Evolutionary conservation across 2,888 invertebrate species (phyloP).

Genomic region (Argyresthia goedartella): DNA sequence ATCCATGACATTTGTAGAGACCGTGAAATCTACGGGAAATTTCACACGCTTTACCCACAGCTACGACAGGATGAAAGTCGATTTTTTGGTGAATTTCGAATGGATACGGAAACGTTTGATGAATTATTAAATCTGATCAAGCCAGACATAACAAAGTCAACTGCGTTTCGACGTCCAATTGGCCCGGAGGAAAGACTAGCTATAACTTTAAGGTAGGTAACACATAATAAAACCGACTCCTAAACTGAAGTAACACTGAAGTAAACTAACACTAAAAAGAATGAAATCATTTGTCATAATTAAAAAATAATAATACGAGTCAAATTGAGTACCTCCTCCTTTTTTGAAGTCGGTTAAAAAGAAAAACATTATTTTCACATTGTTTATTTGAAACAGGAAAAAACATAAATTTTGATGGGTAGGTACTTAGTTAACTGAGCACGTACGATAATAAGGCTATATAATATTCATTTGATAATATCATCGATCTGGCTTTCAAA

Average conservation of each 20-base stretch:
- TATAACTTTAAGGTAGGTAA: constrained; percentile 8
- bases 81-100: no score
- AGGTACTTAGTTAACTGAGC: no score
- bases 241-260: no score
- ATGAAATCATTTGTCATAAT: not conserved
- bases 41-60: constrained; percentile 4
- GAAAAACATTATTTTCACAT: constrained; percentile 7
- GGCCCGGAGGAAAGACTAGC: constrained; percentile 11
- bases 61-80: no score
- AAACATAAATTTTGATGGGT: no score
- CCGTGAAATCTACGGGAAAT: constrained; percentile 8
- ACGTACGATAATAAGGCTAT: no score
- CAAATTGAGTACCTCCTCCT: not conserved
- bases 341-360: constrained; percentile 4
- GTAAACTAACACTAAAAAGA: not conserved
- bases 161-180: constrained; percentile 11
- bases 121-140: constrained; percentile 6
- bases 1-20: constrained; percentile 8
- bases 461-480: no score
- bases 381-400: no score
- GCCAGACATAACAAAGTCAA: constrained; percentile 11
- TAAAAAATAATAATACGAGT: not conserved
- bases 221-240: not conserved
- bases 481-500: no score
- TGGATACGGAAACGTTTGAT: not conserved